These are phyloP conservation scores for Orthosia incerta DNA, from an alignment of 2,888 invertebrate genomes.

Conservation along the genomic window DNA sequence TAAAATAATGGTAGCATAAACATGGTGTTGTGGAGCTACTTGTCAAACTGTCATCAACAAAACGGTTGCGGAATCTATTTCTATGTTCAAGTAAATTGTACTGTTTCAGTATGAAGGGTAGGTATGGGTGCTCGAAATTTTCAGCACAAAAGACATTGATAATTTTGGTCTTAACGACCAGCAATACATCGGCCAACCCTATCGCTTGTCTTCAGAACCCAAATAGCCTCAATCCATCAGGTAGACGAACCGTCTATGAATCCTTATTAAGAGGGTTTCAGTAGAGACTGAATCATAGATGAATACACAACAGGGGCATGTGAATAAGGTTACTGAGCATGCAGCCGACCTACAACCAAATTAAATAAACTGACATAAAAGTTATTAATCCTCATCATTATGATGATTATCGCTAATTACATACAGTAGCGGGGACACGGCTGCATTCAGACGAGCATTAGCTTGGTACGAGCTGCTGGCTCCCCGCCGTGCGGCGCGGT, in stretches of 20 bases:
- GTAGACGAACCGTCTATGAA: background rate
- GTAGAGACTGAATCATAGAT: background rate
- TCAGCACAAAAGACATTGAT: no score
- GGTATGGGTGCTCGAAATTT: background rate
- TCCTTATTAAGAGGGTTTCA: background rate
- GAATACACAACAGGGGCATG: no score
- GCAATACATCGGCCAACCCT: no score
- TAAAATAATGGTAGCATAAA: background rate
- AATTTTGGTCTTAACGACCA: background rate
- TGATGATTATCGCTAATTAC: conserved; percentile 68
- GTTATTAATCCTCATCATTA: conserved; percentile 46
- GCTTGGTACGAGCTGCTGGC: conserved; percentile 70
- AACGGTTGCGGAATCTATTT: no score
- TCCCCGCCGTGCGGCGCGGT: conserved; percentile 39
- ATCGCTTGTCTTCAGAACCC: no score
- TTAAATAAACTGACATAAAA: conserved; percentile 16
- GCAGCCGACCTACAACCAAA: background rate
- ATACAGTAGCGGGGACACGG: conserved; percentile 74
- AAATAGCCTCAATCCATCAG: background rate
- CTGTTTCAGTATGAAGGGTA: background rate
- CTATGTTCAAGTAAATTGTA: background rate
- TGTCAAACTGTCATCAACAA: no score
- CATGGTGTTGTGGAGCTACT: background rate
- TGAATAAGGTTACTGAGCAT: background rate
- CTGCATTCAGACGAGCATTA: conserved; percentile 82